phyloP scores from a whole-genome alignment of 1,140 invertebrate species.

The Anthonomus grandis region DNA sequence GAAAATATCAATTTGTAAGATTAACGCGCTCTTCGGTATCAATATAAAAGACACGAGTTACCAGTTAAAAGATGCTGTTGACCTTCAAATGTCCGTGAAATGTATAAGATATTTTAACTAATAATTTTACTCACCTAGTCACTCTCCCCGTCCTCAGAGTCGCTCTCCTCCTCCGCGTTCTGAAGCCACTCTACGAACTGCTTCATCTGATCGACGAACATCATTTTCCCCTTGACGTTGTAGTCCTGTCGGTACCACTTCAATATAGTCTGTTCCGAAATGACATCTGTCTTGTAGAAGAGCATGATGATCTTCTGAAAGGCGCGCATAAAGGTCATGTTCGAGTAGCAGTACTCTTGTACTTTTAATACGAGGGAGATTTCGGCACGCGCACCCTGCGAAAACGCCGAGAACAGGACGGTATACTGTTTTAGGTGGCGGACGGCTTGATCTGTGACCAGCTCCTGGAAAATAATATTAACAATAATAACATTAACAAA shows the following conservation, averaged over 20 bases:
- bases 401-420: constrained; percentile 80
- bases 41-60: too few relatives aligned
- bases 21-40: too few relatives aligned
- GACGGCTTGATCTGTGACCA: constrained; percentile 90
- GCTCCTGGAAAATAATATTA: constrained; percentile 55
- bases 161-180: constrained; percentile 86
- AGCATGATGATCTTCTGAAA: constrained; percentile 96
- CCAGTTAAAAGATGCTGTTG: too few relatives aligned
- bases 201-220: constrained; percentile 97
- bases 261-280: constrained; percentile 88
- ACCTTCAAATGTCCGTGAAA: too few relatives aligned
- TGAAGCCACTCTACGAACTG: constrained; percentile 96
- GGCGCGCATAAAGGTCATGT: constrained; percentile 98
- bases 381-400: constrained; percentile 78
- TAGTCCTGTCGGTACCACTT: constrained; percentile 93
- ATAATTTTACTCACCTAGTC: too few relatives aligned
- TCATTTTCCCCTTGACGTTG: constrained; percentile 90
- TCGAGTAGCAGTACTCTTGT: constrained; percentile 97
- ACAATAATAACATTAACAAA: background rate
- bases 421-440: constrained; percentile 86
- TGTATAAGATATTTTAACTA: too few relatives aligned
- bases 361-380: constrained; percentile 84
- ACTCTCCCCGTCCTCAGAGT: constrained; percentile 50
- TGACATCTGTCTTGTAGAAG: constrained; percentile 92
- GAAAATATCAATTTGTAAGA: too few relatives aligned